Conservation (phyloP, 2,113 vertebrate genomes). For the Typhlomys cinereus region DNA sequence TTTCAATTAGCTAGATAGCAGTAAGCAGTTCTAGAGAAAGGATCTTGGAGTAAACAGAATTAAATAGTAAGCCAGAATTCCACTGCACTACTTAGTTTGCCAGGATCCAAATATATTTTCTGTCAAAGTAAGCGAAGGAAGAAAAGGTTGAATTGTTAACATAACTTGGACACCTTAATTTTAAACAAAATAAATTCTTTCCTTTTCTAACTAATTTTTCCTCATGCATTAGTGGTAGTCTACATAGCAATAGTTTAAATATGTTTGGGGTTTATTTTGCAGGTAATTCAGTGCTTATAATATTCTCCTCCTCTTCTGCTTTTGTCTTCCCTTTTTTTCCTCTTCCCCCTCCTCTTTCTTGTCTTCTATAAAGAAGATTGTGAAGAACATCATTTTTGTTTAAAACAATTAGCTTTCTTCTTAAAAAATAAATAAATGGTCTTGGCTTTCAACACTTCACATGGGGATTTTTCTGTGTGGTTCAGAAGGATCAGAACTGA, state of each 20-base stretch:
- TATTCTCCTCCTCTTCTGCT: fast-evolving
- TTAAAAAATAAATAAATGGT: neutral
- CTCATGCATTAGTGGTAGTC: neutral
- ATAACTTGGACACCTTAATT: neutral
- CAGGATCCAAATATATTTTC: neutral
- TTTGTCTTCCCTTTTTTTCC: neutral
- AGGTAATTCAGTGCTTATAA: neutral
- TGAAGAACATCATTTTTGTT: neutral
- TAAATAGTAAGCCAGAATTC: neutral
- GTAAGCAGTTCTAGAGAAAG: too few relatives aligned
- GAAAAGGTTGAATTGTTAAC: neutral
- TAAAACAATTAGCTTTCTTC: neutral
- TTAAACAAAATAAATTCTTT: neutral
- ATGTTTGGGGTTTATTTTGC: neutral
- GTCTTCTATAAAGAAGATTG: too few relatives aligned
- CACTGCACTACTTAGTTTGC: neutral
- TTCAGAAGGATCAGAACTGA: neutral
- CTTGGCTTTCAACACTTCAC: neutral
- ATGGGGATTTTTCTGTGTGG: neutral
- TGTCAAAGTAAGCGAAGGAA: neutral
- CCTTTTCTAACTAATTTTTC: neutral
- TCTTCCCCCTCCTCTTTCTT: neutral
- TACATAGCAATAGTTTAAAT: neutral
- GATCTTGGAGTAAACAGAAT: neutral
- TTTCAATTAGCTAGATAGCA: too few relatives aligned